Conservation (phyloP, 1,140 invertebrate species). For the Drosophila obscura region DNA sequence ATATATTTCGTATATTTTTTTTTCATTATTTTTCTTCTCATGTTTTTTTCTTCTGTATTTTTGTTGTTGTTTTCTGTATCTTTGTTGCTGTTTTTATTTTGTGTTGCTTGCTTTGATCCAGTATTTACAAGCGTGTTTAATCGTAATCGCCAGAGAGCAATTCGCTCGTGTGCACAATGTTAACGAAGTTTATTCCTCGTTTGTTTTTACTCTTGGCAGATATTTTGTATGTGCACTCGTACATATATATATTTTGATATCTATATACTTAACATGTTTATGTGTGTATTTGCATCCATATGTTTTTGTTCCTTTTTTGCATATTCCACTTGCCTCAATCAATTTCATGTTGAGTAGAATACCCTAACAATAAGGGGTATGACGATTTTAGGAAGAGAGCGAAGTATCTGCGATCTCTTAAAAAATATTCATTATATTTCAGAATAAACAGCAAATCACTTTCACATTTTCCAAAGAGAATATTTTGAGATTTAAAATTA, state of each 20-base stretch:
- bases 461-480: no score
- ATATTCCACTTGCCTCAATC: constrained; percentile 56
- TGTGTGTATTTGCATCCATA: constrained; percentile 1
- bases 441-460: no score
- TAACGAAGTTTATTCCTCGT: constrained; percentile 12
- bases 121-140: constrained; percentile 80
- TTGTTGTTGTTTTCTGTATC: constrained; percentile 6
- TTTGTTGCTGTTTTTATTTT: not conserved
- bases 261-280: constrained; percentile 5
- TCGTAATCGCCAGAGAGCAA: constrained; percentile 63
- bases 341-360: constrained; percentile 54
- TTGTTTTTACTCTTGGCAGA: constrained; percentile 20
- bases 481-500: no score
- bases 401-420: no score
- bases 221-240: constrained; percentile 6
- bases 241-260: constrained; percentile 5
- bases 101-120: constrained; percentile 31
- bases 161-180: constrained; percentile 53
- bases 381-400: no score
- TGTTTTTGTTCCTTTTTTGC: constrained; percentile 35
- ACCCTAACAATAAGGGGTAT: no score
- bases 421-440: no score
- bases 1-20: constrained; percentile 28
- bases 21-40: constrained; percentile 25
- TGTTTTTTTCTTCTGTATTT: constrained; percentile 7